These are phyloP conservation scores for Trichonephila clavipes DNA, from an alignment of 1,140 invertebrate genomes.

Conservation along the genomic window DNA sequence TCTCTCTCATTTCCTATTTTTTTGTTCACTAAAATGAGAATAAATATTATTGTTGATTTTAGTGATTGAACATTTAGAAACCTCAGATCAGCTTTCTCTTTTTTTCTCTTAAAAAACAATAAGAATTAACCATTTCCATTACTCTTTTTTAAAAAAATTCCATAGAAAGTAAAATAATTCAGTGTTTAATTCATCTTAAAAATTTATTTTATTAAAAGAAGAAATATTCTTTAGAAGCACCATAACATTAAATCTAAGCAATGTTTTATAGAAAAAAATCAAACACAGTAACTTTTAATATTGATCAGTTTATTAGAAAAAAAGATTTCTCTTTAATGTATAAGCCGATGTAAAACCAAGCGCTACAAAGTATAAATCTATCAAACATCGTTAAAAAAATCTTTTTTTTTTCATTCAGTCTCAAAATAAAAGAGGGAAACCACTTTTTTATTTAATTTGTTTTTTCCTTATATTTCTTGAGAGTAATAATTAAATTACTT, in stretches of 20 bases:
- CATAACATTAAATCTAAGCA: too few relatives aligned
- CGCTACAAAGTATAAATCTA: conserved; percentile 14
- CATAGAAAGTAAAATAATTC: background rate
- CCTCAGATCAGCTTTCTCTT: background rate
- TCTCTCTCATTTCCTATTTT: too few relatives aligned
- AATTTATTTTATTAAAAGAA: background rate
- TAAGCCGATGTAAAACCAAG: background rate
- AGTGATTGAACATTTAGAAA: background rate
- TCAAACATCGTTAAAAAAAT: background rate
- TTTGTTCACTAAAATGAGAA: too few relatives aligned
- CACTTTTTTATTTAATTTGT: background rate
- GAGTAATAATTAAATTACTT: conserved; percentile 43
- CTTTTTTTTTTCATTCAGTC: background rate
- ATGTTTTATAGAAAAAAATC: too few relatives aligned
- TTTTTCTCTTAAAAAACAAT: background rate
- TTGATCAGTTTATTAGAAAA: background rate
- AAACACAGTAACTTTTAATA: too few relatives aligned
- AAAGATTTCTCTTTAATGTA: background rate
- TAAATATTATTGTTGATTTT: too few relatives aligned
- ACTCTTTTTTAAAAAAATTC: background rate
- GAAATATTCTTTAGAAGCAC: background rate
- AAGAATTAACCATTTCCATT: background rate
- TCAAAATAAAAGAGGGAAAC: background rate
- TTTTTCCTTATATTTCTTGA: background rate
- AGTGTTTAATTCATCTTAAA: background rate